Conservation (phyloP, 2,797 vertebrate genomes). For the Hyperoplus immaculatus region DNA sequence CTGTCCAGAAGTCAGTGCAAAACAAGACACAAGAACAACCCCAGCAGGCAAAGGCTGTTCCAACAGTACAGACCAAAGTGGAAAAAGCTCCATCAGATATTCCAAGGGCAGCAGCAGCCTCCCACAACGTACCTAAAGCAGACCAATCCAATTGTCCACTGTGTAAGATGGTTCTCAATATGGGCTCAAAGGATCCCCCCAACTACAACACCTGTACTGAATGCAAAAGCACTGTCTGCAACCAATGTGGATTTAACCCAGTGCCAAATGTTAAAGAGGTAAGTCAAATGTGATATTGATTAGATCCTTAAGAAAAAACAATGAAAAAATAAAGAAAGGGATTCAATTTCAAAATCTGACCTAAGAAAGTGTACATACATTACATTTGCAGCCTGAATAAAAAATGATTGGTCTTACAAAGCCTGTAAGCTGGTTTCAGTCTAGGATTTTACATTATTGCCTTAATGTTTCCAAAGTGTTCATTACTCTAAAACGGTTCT, state of each 20-base stretch:
- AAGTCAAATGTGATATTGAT: constrained; percentile 57
- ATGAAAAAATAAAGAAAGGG: not conserved
- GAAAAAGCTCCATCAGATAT: constrained; percentile 58
- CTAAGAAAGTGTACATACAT: not conserved
- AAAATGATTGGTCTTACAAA: not conserved
- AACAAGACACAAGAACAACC: constrained; percentile 68
- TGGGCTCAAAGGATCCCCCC: constrained; percentile 87
- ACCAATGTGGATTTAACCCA: constrained; percentile 98
- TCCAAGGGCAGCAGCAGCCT: constrained; percentile 53
- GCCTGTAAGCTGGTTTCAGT: not conserved
- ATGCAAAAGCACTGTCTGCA: constrained; percentile 94
- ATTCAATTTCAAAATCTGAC: too few species aligned
- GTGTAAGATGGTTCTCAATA: constrained; percentile 91
- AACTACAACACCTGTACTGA: constrained; percentile 95
- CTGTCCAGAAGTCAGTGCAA: constrained; percentile 54
- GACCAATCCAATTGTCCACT: constrained; percentile 87
- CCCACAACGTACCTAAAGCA: constrained; percentile 61
- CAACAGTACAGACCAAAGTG: constrained; percentile 65
- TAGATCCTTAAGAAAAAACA: not conserved
- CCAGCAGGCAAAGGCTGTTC: constrained; percentile 49
- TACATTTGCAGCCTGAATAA: not conserved
- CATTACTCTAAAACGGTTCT: not conserved
- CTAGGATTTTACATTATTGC: not conserved
- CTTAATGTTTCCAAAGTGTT: not conserved
- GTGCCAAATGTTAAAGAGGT: constrained; percentile 94